Base-by-base conservation (phyloP, 92 coral and sea anemone species). In the Palythoa heliodiscus region DNA sequence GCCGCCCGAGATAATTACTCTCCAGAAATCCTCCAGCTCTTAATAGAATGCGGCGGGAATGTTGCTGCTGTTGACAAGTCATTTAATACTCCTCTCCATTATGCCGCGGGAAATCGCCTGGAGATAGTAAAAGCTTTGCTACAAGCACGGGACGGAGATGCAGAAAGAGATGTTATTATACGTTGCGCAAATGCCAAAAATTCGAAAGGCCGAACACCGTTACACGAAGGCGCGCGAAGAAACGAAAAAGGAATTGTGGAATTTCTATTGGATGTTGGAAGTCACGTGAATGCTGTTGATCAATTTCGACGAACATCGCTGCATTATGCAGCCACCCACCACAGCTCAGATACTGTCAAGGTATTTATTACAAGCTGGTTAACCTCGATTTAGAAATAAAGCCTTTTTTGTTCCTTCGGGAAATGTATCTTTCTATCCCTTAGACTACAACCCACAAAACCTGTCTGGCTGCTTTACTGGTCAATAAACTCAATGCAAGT, bases 221-320 rank as follows among this genome's bases (percentile, higher is more conserved):
- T 78, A 16, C 83, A 78, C 12, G 83, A 78, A 14, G 57, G 83
- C 38, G 83, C 83, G 5, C 83, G 83, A 13, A 78, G 83, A 52
- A 78, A 78, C 38, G 83, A 78, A 19, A 78, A 14, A 43, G 52
- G 55, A 13, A 60, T 78, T 78, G 83, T 78, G 4, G 71, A 14
- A 23, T 61, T 61, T 25, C 71, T 78, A 43, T 58, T 78, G 83
- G 83, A 78, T n/a, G n/a, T 10, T 61, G 83, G 83, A 38, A 78
- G 83, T 78, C 17, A 78, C 57, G 83, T 78, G 39, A 78, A 78
- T 40, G 72, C 72, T 38, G 83, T 61, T 78, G 83, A 78, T 35
- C 83, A 78, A 9, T 78, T 40, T 61, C 17, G 35, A 63, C 83
- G 83, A 14, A 78, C 83, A 9, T 47, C 83, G 55, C 83, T 78